Percentiles rank a stretch among this genome's conserved stretches.
These are phyloP conservation scores for Epizoanthus ramosus DNA, from an alignment of 92 coral and sea anemone species.

Conservation along the genomic window DNA sequence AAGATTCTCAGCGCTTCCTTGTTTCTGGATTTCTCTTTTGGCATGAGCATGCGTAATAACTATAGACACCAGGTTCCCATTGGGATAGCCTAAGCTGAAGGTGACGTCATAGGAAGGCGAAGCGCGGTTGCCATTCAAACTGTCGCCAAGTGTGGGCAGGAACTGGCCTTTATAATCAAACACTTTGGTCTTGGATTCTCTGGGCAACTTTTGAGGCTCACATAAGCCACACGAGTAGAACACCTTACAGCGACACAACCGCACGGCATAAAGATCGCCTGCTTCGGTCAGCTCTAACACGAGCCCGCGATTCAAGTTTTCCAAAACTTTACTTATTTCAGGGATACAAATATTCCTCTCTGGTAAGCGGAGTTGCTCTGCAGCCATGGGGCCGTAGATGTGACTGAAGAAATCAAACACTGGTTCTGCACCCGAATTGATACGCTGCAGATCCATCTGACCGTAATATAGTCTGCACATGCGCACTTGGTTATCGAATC, in stretches of 20 bases:
- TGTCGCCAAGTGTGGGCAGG: constrained; percentile 47
- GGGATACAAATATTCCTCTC: constrained; percentile 32
- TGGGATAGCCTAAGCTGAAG: constrained; percentile 58
- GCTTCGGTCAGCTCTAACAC: constrained; percentile 65
- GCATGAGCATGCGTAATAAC: constrained; percentile 67
- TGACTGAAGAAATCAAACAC: constrained; percentile 39
- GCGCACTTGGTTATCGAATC: constrained; percentile 54
- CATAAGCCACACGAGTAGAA: constrained; percentile 52
- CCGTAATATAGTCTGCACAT: constrained; percentile 62
- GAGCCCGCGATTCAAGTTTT: constrained; percentile 69
- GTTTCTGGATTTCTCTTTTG: constrained; percentile 49
- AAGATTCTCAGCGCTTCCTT: constrained; percentile 45
- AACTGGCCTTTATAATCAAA: constrained; percentile 67
- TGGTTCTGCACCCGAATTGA: not conserved
- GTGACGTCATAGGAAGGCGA: constrained; percentile 65
- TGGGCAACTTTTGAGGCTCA: constrained; percentile 58
- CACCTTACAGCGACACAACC: constrained; percentile 74
- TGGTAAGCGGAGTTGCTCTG: constrained; percentile 68
- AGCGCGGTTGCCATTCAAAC: constrained; percentile 55
- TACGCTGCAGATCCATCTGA: constrained; percentile 21
- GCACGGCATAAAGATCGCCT: constrained; percentile 61
- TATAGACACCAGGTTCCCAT: constrained; percentile 66
- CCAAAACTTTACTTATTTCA: constrained; percentile 61
- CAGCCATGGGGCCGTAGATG: constrained; percentile 64
- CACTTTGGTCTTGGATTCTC: constrained; percentile 78